phyloP scores from a whole-genome alignment of 2,113 vertebrate genomes.

The Pelecanus crispus region DNA sequence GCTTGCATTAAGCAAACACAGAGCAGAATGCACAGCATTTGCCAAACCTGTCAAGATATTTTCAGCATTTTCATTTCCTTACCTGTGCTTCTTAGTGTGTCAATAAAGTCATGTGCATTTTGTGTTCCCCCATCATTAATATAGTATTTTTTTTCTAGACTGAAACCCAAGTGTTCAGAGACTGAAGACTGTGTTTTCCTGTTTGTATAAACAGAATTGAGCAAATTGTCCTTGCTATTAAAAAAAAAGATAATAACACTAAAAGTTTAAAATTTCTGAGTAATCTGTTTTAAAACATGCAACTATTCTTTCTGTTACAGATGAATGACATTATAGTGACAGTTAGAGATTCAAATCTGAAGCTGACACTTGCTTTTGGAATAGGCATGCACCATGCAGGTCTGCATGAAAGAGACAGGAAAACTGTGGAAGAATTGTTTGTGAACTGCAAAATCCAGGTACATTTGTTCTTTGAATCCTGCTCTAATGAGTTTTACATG shows the following conservation, averaged over 20 bases:
- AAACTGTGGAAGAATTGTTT: conserved; percentile 94
- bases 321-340: conserved; percentile 91
- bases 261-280: neutral
- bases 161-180: neutral
- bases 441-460: conserved; percentile 99
- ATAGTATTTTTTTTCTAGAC: neutral
- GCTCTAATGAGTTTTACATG: neutral
- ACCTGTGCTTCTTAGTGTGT: neutral
- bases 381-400: conserved; percentile 98
- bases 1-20: conserved; percentile 44
- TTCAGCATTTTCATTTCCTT: conserved; percentile 26
- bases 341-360: conserved; percentile 91
- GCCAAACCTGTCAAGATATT: conserved; percentile 19
- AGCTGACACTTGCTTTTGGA: conserved; percentile 94
- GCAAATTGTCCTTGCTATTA: neutral
- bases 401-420: conserved; percentile 92
- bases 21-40: conserved; percentile 9
- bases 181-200: neutral
- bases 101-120: neutral
- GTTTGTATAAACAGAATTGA: neutral
- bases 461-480: neutral
- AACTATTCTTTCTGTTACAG: conserved; percentile 66
- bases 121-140: neutral
- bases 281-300: neutral
- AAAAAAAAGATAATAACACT: neutral